phyloP scores from a whole-genome alignment of 2,888 invertebrate species.

The Crematogaster levior region DNA sequence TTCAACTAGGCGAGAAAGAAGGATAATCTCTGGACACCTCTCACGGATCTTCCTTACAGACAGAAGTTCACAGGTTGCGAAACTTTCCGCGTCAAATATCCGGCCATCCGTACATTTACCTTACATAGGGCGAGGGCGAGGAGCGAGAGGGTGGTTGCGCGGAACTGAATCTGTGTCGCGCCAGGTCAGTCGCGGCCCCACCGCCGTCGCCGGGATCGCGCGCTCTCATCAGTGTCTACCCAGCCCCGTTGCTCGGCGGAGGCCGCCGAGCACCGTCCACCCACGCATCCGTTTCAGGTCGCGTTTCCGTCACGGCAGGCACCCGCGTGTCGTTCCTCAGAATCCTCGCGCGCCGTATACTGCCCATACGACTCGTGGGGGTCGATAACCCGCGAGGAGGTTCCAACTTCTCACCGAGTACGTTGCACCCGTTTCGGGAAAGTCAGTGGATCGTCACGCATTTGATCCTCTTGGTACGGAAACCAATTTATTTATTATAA shows the following conservation, averaged over 20 bases:
- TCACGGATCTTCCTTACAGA: neutral
- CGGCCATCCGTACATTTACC: slow-evolving; percentile 34
- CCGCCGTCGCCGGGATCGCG: slow-evolving; percentile 44
- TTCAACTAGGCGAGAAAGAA: neutral
- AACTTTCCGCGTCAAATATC: neutral
- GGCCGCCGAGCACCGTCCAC: slow-evolving; percentile 28
- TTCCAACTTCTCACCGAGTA: neutral
- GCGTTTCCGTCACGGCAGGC: neutral
- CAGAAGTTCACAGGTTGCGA: neutral
- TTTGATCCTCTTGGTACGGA: neutral
- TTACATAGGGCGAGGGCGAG: slow-evolving; percentile 1
- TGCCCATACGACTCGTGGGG: slow-evolving; percentile 14
- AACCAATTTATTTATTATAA: neutral
- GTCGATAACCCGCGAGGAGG: slow-evolving; percentile 31
- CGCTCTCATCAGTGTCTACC: slow-evolving; percentile 70
- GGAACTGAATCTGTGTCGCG: slow-evolving; percentile 78
- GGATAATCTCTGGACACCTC: neutral
- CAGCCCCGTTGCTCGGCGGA: slow-evolving; percentile 63
- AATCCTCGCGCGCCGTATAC: slow-evolving; percentile 30
- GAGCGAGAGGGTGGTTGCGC: slow-evolving; percentile 29
- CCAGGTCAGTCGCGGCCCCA: slow-evolving; percentile 69
- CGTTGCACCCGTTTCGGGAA: slow-evolving; percentile 3
- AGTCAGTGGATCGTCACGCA: slow-evolving; percentile 16
- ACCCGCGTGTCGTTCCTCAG: slow-evolving; percentile 6
- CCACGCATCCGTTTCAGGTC: slow-evolving; percentile 17